Evolutionary conservation across 2,113 vertebrate genomes (phyloP), one percentile per base, ranked within the genome.

Genomic region (Columbina picui): DNA sequence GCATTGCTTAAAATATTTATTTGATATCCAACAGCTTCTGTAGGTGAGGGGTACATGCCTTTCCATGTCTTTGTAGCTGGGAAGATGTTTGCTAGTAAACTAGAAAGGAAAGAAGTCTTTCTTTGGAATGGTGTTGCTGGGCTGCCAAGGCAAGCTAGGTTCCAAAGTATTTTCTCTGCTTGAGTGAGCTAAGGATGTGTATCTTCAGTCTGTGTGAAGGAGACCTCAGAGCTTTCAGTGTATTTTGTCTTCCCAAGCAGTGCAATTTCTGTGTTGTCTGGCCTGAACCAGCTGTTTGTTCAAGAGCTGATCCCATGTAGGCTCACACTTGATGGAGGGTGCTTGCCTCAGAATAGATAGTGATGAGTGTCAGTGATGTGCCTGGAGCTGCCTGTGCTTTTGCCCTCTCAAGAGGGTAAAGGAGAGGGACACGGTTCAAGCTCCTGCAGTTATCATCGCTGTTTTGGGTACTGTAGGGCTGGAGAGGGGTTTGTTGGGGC

Each of bases 331-430:
- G 63, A 38, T 2, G 9, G 90, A 87, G 84, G 50, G 63, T 11
- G 49, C 84, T 67, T 59, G 63, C 80, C 92, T 90, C 19, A 8
- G 78, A 93, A 87, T 60, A 97, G 94, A 84, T 81, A 89, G 79
- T 0, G 61, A 38, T 94, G 94, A 97, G 92, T 96, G 94, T 75
- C 3, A 22, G 3, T 94, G 96, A 95, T 49, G 11, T 55, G 82
- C 27, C 75, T 56, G 93, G 90, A 25, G 90, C 82, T 94, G 76
- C 22, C 88, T 55, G 68, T 18, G 93, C 88, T 63, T n/a, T 75
- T 29, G 79, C 47, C 56, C 23, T 59, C 56, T 94, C 2, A 1
- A 55, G 76, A 69, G 77, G 19, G 18, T 38, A 8, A 22, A 71
- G 81, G 4, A 84, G 70, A 38, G 41, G 52, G 73, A 21, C 15